Percentiles rank a stretch among this genome's conserved stretches.
Evolutionary conservation across 2,113 vertebrate species (phyloP).

Genomic region (Pituophis catenifer): DNA sequence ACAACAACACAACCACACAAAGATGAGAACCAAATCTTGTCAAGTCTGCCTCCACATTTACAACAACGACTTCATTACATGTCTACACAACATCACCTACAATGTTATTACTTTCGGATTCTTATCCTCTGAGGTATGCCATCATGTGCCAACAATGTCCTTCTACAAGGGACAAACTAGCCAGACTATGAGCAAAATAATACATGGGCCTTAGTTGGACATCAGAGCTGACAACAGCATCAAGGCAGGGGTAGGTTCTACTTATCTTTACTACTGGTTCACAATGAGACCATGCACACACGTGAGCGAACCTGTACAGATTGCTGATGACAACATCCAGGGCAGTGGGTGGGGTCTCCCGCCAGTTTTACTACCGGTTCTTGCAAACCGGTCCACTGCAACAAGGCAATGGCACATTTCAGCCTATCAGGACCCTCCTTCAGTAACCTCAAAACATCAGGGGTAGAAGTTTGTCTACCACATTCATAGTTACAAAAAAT

Average conservation of each 20-base stretch:
- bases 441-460: neutral
- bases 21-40: neutral
- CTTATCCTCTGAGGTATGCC: neutral
- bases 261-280: no score
- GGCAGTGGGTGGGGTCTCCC: no score
- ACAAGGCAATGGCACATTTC: neutral
- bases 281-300: accelerated
- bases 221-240: neutral
- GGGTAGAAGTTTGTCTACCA: neutral
- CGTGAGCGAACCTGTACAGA: no score
- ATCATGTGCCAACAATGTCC: neutral
- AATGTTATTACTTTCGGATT: neutral
- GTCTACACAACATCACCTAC: neutral
- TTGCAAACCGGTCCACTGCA: no score
- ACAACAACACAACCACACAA: neutral
- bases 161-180: neutral
- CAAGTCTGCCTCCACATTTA: neutral
- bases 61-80: neutral
- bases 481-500: neutral
- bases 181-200: neutral
- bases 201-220: neutral
- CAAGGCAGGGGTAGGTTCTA: neutral
- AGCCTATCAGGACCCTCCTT: neutral
- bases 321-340: no score
- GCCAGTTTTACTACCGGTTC: no score